These are phyloP conservation scores for Sarcophaga variegata DNA, from an alignment of 2,888 invertebrate genomes.

Conservation along the genomic window DNA sequence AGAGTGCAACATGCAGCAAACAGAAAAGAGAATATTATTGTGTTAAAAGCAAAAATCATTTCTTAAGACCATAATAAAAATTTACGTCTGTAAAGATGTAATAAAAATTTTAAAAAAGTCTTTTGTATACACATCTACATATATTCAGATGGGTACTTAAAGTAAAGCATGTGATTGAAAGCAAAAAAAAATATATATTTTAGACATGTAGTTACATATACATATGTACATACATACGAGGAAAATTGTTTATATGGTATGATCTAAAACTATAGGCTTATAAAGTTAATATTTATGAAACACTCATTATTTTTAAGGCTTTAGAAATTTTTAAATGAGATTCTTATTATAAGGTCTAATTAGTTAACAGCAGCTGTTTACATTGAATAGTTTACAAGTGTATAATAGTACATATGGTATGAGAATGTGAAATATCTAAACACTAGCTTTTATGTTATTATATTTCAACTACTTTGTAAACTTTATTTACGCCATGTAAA, in stretches of 20 bases:
- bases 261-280: too few relatives aligned
- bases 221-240: too few relatives aligned
- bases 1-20: neutral
- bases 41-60: constrained; percentile 57
- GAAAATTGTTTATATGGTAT: too few relatives aligned
- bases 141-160: neutral
- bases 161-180: neutral
- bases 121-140: neutral
- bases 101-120: constrained; percentile 8
- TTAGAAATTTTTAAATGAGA: neutral
- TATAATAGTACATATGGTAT: too few relatives aligned
- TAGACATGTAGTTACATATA: too few relatives aligned
- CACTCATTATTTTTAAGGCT: neutral
- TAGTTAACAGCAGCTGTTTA: neutral
- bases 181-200: too few relatives aligned
- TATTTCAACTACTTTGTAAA: too few relatives aligned
- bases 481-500: too few relatives aligned
- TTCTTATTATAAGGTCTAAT: neutral
- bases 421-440: too few relatives aligned
- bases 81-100: constrained; percentile 56
- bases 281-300: too few relatives aligned
- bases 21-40: constrained; percentile 1
- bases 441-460: too few relatives aligned
- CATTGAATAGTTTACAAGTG: neutral
- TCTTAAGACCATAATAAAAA: constrained; percentile 39